phyloP scores from a whole-genome alignment of 2,113 vertebrate genomes.

The Microcebus ravelobensis region DNA sequence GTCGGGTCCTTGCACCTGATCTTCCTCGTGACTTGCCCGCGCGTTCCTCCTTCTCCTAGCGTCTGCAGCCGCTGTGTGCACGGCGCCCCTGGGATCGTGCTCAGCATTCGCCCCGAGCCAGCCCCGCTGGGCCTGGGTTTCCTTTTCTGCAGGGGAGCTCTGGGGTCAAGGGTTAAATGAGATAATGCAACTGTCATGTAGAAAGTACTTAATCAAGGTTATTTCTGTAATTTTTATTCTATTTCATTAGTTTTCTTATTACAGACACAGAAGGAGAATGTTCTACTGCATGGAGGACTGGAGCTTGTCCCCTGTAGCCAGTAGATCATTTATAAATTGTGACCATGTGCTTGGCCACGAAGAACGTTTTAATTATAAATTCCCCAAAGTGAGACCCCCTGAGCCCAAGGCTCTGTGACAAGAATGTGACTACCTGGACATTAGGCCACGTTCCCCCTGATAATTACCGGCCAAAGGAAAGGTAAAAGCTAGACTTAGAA shows the following conservation, averaged over 20 bases:
- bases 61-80: neutral
- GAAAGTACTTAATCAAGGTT: neutral
- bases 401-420: too few species aligned
- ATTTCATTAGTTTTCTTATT: neutral
- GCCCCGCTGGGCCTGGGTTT: neutral
- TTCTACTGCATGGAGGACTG: neutral
- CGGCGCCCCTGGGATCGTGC: rapidly evolving
- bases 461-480: neutral
- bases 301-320: neutral
- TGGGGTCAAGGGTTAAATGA: neutral
- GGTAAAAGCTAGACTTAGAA: neutral
- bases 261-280: neutral
- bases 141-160: neutral
- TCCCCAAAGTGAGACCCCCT: neutral
- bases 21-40: neutral
- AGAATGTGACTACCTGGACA: neutral
- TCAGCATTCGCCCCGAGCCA: neutral
- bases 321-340: neutral
- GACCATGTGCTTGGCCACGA: neutral
- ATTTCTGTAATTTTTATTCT: neutral
- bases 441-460: neutral
- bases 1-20: neutral
- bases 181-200: neutral
- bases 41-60: rapidly evolving
- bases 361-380: neutral